A percentile compares a stretch with the other conserved stretches of the same genome.
phyloP scores from a whole-genome alignment of 1,140 invertebrate genomes.

The Zeugodacus cucurbitae region DNA sequence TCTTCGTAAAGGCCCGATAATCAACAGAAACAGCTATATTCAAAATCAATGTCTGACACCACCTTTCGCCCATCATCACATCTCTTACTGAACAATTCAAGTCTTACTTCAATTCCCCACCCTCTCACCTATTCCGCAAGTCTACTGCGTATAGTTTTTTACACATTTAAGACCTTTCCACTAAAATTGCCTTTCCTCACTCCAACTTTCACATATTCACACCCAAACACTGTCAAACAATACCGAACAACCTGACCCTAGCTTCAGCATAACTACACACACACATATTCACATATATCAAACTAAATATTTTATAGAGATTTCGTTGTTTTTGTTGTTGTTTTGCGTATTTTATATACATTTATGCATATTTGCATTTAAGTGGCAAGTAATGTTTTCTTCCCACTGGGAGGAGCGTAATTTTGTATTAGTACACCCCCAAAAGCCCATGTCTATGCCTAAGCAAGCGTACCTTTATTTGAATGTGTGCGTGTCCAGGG shows the following conservation, averaged over 20 bases:
- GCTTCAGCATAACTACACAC: too few species aligned
- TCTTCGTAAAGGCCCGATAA: too few species aligned
- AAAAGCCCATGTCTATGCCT: neutral
- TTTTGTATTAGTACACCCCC: neutral
- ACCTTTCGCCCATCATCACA: neutral
- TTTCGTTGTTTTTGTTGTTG: neutral
- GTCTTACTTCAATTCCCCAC: neutral
- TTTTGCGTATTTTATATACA: neutral
- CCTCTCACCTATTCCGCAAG: neutral
- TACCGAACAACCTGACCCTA: too few species aligned
- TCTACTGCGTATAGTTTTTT: neutral
- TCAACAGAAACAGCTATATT: too few species aligned
- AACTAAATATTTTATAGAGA: neutral
- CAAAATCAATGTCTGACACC: too few species aligned
- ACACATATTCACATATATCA: too few species aligned
- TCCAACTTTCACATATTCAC: too few species aligned
- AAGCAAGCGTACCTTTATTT: neutral
- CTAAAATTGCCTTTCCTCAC: too few species aligned
- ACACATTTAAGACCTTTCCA: neutral
- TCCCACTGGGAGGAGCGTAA: neutral
- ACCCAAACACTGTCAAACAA: too few species aligned
- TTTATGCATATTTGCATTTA: conserved; percentile 32
- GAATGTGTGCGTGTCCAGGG: neutral
- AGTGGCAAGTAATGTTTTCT: conserved; percentile 4
- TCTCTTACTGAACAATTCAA: neutral